Percentiles rank a stretch among this genome's conserved stretches.
These are phyloP conservation scores for Neotragus moschatus DNA, from an alignment of 2,113 vertebrate species.

Conservation along the genomic window DNA sequence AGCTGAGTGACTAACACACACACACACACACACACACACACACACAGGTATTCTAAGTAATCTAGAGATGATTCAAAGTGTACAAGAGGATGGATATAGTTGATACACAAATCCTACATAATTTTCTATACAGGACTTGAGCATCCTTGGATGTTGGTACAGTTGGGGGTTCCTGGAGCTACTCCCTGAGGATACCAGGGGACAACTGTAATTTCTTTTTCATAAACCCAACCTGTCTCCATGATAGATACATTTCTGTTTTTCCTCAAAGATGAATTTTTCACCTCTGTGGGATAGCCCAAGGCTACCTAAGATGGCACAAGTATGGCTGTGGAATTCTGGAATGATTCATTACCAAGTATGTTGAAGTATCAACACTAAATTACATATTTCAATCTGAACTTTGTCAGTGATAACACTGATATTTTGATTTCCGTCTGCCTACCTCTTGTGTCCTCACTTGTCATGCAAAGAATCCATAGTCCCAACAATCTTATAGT, in stretches of 20 bases:
- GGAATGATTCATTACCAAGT: background rate
- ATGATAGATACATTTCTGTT: background rate
- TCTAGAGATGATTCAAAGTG: background rate
- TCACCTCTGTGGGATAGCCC: background rate
- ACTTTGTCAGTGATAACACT: background rate
- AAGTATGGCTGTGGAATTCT: background rate
- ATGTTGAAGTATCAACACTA: background rate
- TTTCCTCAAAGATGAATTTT: background rate
- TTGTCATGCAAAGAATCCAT: background rate
- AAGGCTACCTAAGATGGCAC: background rate
- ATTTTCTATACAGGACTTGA: background rate
- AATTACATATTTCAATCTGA: background rate
- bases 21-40: background rate
- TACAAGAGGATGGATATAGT: background rate
- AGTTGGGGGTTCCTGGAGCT: background rate
- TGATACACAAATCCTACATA: background rate
- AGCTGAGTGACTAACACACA: background rate
- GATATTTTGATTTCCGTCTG: background rate
- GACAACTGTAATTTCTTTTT: background rate
- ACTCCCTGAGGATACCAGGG: background rate
- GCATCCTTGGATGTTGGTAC: background rate
- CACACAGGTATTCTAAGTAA: background rate
- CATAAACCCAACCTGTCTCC: background rate
- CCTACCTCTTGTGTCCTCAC: background rate
- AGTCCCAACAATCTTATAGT: background rate